These are phyloP conservation scores for Plagiodera versicolora DNA, from an alignment of 2,888 invertebrate species.

Conservation along the genomic window DNA sequence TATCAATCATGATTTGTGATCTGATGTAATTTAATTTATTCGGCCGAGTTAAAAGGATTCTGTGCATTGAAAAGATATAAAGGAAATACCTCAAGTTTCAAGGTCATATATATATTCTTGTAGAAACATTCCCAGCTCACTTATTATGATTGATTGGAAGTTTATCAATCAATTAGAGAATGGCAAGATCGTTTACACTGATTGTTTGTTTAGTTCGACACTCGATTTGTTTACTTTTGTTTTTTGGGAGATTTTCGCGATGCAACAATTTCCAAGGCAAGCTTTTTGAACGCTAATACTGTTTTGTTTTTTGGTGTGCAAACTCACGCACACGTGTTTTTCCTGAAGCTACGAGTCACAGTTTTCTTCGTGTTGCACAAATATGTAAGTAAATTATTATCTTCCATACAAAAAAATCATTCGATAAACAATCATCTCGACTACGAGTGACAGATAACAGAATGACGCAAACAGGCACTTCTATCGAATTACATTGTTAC, in stretches of 20 bases:
- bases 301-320: constrained; percentile 30
- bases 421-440: not conserved
- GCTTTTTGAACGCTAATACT: constrained; percentile 34
- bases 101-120: not conserved
- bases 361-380: constrained; percentile 40
- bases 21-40: constrained; percentile 18
- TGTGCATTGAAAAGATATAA: not conserved
- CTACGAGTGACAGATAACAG: not conserved
- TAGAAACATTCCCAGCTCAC: not conserved
- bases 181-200: constrained; percentile 3
- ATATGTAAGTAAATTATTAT: constrained; percentile 26
- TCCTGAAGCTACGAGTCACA: constrained; percentile 25
- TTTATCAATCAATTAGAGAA: not conserved
- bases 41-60: not conserved
- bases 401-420: not conserved
- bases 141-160: not conserved
- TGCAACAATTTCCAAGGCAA: constrained; percentile 26
- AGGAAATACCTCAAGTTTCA: not conserved
- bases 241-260: no score
- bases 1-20: constrained; percentile 24
- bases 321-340: constrained; percentile 26
- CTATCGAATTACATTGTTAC: not conserved
- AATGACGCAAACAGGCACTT: not conserved
- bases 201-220: not conserved
- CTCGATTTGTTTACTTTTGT: constrained; percentile 12